Conservation (phyloP, 2,888 invertebrate genomes). For the Cryptocheilus praepositus region DNA sequence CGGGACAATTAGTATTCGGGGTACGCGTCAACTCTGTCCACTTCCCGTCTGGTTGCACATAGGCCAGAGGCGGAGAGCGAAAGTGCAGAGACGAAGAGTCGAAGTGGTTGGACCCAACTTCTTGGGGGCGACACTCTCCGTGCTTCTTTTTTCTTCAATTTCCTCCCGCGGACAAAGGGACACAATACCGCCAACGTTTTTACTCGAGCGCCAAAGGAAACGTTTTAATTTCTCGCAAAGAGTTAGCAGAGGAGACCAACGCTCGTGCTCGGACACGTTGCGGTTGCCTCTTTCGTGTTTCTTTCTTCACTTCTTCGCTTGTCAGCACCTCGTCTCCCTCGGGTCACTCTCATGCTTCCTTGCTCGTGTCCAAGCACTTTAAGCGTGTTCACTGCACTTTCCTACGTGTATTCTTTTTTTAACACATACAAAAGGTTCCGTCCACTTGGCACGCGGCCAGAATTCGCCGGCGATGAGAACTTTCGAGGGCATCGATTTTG, state of each 20-base stretch:
- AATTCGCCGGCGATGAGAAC: no score
- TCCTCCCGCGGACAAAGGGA: slow-evolving; percentile 40
- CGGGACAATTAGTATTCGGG: slow-evolving; percentile 32
- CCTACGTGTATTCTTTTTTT: background rate
- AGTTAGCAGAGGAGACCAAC: slow-evolving; percentile 1
- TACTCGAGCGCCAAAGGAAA: slow-evolving; percentile 33
- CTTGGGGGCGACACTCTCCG: background rate
- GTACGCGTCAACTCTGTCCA: slow-evolving; percentile 24
- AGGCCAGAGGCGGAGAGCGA: background rate
- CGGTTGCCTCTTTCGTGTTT: background rate
- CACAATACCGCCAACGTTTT: slow-evolving; percentile 34
- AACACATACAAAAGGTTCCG: background rate
- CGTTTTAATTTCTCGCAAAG: slow-evolving; percentile 42
- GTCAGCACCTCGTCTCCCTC: slow-evolving; percentile 1
- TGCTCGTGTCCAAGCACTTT: background rate
- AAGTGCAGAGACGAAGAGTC: background rate
- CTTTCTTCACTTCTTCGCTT: background rate
- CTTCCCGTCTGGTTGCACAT: background rate
- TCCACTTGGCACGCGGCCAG: background rate
- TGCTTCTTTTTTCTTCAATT: slow-evolving; percentile 24
- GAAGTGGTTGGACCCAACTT: background rate
- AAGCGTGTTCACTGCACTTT: background rate
- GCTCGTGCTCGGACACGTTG: background rate
- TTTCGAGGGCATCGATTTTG: no score
- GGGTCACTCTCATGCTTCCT: slow-evolving; percentile 1